Evolutionary conservation across 2,888 invertebrate genomes (phyloP).

Genomic region (Eristalis pertinax): DNA sequence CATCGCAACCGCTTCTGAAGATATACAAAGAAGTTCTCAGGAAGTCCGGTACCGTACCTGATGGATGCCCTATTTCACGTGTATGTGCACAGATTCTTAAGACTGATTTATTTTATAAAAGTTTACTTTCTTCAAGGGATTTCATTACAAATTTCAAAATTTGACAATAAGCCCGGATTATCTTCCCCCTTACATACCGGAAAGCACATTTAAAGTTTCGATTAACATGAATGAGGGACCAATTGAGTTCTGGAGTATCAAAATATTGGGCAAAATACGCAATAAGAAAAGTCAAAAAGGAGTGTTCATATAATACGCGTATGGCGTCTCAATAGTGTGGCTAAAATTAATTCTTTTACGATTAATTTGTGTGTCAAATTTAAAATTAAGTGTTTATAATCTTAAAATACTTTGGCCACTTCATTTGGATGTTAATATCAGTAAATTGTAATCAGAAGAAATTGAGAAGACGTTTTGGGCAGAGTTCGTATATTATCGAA

Average conservation of each 20-base stretch:
- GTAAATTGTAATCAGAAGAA: too few species aligned
- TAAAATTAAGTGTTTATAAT: too few species aligned
- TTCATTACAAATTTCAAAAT: conserved; percentile 6
- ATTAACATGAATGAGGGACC: neutral
- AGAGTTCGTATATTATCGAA: too few species aligned
- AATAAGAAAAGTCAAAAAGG: neutral
- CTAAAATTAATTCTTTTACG: too few species aligned
- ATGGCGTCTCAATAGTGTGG: too few species aligned
- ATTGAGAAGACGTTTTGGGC: too few species aligned
- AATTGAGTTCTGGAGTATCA: neutral
- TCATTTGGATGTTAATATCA: too few species aligned
- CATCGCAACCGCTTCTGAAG: neutral
- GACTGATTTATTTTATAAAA: neutral
- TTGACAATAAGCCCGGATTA: neutral
- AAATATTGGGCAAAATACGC: neutral
- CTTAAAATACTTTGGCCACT: too few species aligned
- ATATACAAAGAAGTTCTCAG: neutral
- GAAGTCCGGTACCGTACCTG: conserved; percentile 5
- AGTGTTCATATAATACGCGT: neutral
- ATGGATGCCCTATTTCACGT: conserved; percentile 9
- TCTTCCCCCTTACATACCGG: conserved; percentile 15
- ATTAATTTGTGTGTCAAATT: too few species aligned
- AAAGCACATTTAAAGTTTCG: conserved; percentile 3
- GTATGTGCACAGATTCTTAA: neutral
- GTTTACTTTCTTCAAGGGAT: conserved; percentile 11